These are phyloP conservation scores for Hydrocynus forskahlii DNA, from an alignment of 2,797 vertebrate species.

Conservation along the genomic window DNA sequence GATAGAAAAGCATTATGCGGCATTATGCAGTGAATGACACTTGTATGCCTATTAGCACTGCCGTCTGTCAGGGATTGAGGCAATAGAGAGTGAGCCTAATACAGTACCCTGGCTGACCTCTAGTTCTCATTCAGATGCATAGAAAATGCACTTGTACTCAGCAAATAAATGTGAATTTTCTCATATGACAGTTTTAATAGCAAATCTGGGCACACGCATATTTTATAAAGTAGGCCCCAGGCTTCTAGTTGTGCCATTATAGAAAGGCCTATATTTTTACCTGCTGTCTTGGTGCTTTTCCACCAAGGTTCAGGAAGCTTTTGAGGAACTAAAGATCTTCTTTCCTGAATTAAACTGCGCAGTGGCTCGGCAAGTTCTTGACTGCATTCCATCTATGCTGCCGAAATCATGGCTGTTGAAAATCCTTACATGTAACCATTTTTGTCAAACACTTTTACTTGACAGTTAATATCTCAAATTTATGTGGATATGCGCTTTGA, in stretches of 20 bases:
- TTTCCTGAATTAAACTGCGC: neutral
- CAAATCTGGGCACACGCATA: too few relatives aligned
- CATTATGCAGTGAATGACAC: neutral
- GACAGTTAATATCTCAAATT: too few relatives aligned
- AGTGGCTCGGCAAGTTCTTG: neutral
- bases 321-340: neutral
- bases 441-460: neutral
- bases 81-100: neutral
- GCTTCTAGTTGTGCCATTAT: neutral
- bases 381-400: too few relatives aligned
- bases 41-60: neutral
- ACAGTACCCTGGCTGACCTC: neutral
- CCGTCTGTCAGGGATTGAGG: neutral
- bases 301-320: neutral
- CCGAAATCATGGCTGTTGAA: too few relatives aligned
- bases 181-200: neutral
- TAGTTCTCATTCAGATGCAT: neutral
- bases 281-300: neutral
- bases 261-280: neutral
- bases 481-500: neutral
- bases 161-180: neutral
- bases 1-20: constrained; percentile 8
- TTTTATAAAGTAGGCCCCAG: neutral
- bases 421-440: neutral
- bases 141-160: neutral